Conservation (phyloP, 1,140 invertebrate genomes). For the Bombus confusus region DNA sequence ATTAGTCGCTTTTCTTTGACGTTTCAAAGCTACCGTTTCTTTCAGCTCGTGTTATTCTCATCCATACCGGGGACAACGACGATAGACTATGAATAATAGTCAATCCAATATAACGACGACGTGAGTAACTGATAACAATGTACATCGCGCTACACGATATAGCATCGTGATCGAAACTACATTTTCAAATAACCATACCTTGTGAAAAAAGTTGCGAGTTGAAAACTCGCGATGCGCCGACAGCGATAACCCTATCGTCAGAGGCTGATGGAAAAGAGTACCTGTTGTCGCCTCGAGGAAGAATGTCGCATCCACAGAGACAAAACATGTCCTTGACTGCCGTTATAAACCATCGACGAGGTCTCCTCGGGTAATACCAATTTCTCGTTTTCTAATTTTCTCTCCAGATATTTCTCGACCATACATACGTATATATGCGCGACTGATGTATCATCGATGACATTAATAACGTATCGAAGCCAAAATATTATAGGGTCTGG, state of each 20-base stretch:
- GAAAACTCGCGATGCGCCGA: slow-evolving; percentile 53
- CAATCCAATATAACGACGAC: slow-evolving; percentile 19
- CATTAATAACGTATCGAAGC: slow-evolving; percentile 30
- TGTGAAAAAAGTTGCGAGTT: slow-evolving; percentile 23
- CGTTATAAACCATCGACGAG: slow-evolving; percentile 76
- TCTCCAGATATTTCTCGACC: background rate
- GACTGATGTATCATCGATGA: background rate
- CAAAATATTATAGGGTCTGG: slow-evolving; percentile 14
- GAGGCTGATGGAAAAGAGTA: slow-evolving; percentile 49
- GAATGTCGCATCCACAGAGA: slow-evolving; percentile 71
- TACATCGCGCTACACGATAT: background rate
- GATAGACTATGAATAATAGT: slow-evolving; percentile 29
- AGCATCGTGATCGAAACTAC: background rate
- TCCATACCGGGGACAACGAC: background rate
- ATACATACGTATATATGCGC: background rate
- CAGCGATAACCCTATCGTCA: slow-evolving; percentile 20
- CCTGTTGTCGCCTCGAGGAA: slow-evolving; percentile 57
- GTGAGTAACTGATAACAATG: slow-evolving; percentile 22
- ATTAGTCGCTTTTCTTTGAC: background rate
- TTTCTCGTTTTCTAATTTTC: background rate
- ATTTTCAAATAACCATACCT: slow-evolving; percentile 1
- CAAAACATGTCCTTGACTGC: slow-evolving; percentile 77
- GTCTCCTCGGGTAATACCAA: slow-evolving; percentile 72
- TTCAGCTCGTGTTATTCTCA: background rate
- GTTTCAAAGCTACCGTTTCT: background rate